Base-by-base conservation (phyloP, 2,888 invertebrate species). In the Oithona nana region DNA sequence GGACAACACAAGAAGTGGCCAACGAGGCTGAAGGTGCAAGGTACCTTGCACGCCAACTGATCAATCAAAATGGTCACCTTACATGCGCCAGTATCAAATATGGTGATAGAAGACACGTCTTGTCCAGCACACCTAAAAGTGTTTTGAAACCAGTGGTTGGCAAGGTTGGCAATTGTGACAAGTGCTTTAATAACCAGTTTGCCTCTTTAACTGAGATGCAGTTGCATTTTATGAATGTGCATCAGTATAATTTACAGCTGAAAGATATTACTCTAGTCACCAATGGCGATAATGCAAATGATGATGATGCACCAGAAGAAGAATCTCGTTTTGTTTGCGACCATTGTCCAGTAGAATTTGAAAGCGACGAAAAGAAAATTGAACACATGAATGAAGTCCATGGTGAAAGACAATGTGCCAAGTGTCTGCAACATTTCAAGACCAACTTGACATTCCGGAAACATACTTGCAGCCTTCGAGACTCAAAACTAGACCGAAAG, bases 371-470 rank as follows among this genome's bases (percentile, higher is more conserved):
- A 6, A 26, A 26, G 20, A 20, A 26, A 13, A 54, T 54, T 3
- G 26, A 54, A 26, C 54, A 54, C 26, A 24, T 20, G 30, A 57
- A 30, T 30, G 57, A n/a, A 29, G 57, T 13, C 3, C 29, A 57
- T 57, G 22, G 20, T 20, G 20, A 57, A 39, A 22, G 16, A 1
- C 57, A 57, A 26, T 57, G 57, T 26, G 58, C 61, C 16, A 29
- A 52, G 22, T 48, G 52, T 16, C 31, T 54, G 48, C 28, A 63
- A 51, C 16, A 52, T 31, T 50, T 63, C 58, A 50, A 61, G 28
- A 59, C 8, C 24, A 11, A 63, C 48, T 1, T 20, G 28, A 29
- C 22, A 29, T 56, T 48, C 29, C 11, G 49, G 24, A 55, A 62
- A 39, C 57, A n/a, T n/a, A 52, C 24, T 52, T 24, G 24, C n/a